Evolutionary conservation across 2,797 vertebrate genomes (phyloP), one percentile per base, ranked within the genome.

Genomic region (Gymnothorax reevesii): DNA sequence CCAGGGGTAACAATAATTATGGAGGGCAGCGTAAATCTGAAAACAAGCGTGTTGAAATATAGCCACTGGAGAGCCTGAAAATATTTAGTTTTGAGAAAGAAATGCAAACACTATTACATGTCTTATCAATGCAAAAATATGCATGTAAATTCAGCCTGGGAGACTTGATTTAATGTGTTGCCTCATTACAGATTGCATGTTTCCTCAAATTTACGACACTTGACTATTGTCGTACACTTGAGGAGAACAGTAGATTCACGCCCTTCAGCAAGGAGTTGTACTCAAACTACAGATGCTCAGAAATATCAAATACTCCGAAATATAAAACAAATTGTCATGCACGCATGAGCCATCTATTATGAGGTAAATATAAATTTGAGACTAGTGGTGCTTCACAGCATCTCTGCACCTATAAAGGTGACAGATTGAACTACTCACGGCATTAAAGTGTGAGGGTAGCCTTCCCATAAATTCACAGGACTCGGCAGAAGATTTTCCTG

Each of bases 371-470:
- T 66, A 22, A 66, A 1, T 66, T 8, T n/a, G 20, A 66, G n/a
- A 22, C 20, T 66, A 22, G n/a, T 66, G 62, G 8, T 66, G 20
- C 5, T 64, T 8, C 62, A 64, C 3, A 5, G 62, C 62, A 7
- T 17, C 17, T 64, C 62, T 64, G 20, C 7, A 15, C 60, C 20
- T 20, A 3, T 15, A n/a, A n/a, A 0, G 22, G 10, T 27, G 83
- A 8, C 8, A 4, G 69, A 10, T n/a, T 15, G 2, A 33, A 0
- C 4, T 73, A 95, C 99, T 98, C 95, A 99, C 99, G 97, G 97
- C 97, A 99, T 98, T 82, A 98, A 94, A 64, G 95, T 94, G 88
- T 99, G 98, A 0, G 99, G 99, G 89, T 99, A 99, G 86, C 96
- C 96, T 90, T 97, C 97, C 99, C 99, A 99, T 87, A 99, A 95